Base-by-base conservation (phyloP, 2,113 vertebrate species). In the Copsychus sechellarum region DNA sequence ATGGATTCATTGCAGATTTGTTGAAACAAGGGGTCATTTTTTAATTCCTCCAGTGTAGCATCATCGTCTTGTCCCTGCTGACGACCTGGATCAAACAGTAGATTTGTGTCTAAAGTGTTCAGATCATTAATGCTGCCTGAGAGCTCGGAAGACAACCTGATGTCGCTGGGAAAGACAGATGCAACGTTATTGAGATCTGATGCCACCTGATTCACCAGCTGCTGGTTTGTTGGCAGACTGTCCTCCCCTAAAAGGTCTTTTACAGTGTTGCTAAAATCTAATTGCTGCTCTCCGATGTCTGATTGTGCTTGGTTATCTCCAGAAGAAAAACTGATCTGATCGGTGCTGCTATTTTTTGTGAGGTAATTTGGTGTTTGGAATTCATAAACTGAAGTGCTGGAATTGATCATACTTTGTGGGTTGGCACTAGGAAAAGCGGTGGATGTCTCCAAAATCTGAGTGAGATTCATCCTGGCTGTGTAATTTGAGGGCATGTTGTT, bases 391-490 rank as follows among this genome's bases (percentile, higher is more conserved):
- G 98, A 98, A 97, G 98, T 97, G 96, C 99, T 98, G 93, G 98
- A 98, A 76, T 98, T 98, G 70, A 99, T 98, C 98, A 98, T 97
- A 95, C 92, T 98, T 96, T 98, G 98, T 25, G 98, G 97, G 96
- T 97, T 98, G 98, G 99, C 98, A 98, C 97, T 97, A 94, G 98
- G 96, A 88, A 99, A 98, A 97, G 96, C 86, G 2, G 98, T 50
- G 64, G 98, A 98, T 28, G 99, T 99, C 98, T 99, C 99, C 34
- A 99, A 98, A 96, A 99, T 99, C 97, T 99, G 99, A 57, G 99
- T 99, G 96, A 99, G 99, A 98, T 99, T 99, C 99, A 99, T 99
- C 88, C 99, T 98, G 88, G 99, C 99, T 29, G 98, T 99, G 95
- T 99, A 99, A 97, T 98, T 98, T 67, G 99, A 99, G 77, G 99